A percentile compares a stretch with the other conserved stretches of the same genome.
These are phyloP conservation scores for Diadromus collaris DNA, from an alignment of 2,888 invertebrate species.

Conservation along the genomic window DNA sequence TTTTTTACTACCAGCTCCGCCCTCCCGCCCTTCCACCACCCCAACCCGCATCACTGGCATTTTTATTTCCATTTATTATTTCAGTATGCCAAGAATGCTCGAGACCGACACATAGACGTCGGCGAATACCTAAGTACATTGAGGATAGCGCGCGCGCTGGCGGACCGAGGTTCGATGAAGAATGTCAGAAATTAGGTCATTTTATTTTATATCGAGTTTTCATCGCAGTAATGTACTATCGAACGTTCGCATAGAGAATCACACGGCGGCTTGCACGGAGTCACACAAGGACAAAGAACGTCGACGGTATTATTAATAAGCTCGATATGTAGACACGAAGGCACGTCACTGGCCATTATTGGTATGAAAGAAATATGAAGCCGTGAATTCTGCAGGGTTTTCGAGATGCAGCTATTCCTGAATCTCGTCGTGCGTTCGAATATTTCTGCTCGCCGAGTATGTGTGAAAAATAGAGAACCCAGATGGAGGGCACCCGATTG, in stretches of 20 bases:
- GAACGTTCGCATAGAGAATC: too few relatives aligned
- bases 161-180: too few relatives aligned
- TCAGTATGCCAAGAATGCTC: not conserved
- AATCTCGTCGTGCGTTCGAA: not conserved
- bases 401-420: not conserved
- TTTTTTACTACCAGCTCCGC: not conserved
- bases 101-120: not conserved
- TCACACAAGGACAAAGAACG: too few relatives aligned
- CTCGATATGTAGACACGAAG: too few relatives aligned
- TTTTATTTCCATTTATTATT: slow-evolving; percentile 36
- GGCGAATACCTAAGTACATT: not conserved
- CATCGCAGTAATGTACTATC: not conserved
- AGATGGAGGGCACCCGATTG: not conserved
- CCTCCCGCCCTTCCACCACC: too few relatives aligned
- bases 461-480: not conserved
- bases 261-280: too few relatives aligned
- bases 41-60: not conserved
- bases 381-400: not conserved
- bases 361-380: not conserved
- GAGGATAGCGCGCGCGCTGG: too few relatives aligned
- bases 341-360: too few relatives aligned
- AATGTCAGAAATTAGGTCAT: not conserved
- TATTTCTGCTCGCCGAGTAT: not conserved
- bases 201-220: not conserved
- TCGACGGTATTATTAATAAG: too few relatives aligned